phyloP scores from a whole-genome alignment of 2,888 invertebrate genomes.

The Orthonychiurus folsomi region DNA sequence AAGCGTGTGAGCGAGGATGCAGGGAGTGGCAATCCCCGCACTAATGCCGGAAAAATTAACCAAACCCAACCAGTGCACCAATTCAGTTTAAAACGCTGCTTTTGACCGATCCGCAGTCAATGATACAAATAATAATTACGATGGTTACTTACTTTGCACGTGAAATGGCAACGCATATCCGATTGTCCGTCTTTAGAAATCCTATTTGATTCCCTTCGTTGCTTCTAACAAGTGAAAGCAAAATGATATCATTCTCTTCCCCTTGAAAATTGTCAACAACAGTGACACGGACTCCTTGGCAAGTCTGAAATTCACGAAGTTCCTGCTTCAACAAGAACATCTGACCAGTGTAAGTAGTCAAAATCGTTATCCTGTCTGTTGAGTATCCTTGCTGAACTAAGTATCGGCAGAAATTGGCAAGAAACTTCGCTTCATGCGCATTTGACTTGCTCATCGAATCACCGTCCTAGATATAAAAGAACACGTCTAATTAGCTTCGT shows the following conservation, averaged over 20 bases:
- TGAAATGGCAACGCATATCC: slow-evolving; percentile 69
- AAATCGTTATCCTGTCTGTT: slow-evolving; percentile 58
- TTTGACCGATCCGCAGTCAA: too few species aligned
- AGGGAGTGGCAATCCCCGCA: too few species aligned
- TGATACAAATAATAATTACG: neutral
- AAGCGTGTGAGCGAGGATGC: too few species aligned
- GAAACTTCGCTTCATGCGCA: slow-evolving; percentile 56
- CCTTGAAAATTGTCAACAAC: slow-evolving; percentile 75
- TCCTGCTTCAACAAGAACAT: slow-evolving; percentile 53
- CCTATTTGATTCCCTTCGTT: slow-evolving; percentile 60
- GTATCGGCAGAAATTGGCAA: slow-evolving; percentile 54
- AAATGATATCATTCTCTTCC: slow-evolving; percentile 66
- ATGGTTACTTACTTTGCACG: slow-evolving; percentile 51
- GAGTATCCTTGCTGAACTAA: slow-evolving; percentile 55
- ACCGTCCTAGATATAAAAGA: slow-evolving; percentile 41
- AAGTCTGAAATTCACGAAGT: slow-evolving; percentile 37
- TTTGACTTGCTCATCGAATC: slow-evolving; percentile 57
- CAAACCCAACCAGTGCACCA: too few species aligned
- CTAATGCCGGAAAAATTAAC: too few species aligned
- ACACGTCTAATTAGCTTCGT: neutral
- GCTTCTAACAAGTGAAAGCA: slow-evolving; percentile 69
- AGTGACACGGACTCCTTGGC: slow-evolving; percentile 53
- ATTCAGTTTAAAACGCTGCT: neutral
- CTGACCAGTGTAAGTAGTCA: slow-evolving; percentile 65
- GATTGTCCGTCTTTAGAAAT: slow-evolving; percentile 59